These are phyloP conservation scores for Ips nitidus DNA, from an alignment of 1,140 invertebrate species.

Conservation along the genomic window DNA sequence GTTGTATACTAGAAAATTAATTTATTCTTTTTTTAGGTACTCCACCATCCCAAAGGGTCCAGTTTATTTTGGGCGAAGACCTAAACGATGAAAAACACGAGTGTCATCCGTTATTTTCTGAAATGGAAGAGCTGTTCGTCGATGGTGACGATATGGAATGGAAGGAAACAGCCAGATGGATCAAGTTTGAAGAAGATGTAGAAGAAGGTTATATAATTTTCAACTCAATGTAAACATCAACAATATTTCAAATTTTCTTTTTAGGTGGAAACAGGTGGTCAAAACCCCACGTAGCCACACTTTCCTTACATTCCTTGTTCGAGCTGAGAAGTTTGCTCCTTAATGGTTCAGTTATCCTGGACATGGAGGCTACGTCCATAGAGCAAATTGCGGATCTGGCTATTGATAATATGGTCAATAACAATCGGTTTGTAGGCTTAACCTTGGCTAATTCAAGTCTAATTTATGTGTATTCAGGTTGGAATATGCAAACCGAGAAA, in stretches of 20 bases:
- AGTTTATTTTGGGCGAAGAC: constrained; percentile 95
- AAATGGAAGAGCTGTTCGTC: constrained; percentile 90
- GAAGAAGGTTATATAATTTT: constrained; percentile 62
- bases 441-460: not conserved
- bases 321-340: constrained; percentile 83
- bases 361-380: constrained; percentile 83
- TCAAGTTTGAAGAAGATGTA: constrained; percentile 94
- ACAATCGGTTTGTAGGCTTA: constrained; percentile 56
- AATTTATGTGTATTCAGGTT: constrained; percentile 51
- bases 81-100: constrained; percentile 81
- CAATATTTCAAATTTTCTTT: not conserved
- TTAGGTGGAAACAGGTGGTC: constrained; percentile 86
- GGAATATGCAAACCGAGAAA: constrained; percentile 73
- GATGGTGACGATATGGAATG: constrained; percentile 90
- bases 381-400: constrained; percentile 89
- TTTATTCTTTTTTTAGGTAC: constrained; percentile 65
- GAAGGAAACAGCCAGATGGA: constrained; percentile 97
- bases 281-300: constrained; percentile 90
- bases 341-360: constrained; percentile 88
- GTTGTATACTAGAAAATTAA: not conserved
- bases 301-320: constrained; percentile 88
- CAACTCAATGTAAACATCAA: not conserved
- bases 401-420: constrained; percentile 88
- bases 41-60: constrained; percentile 86
- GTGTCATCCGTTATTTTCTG: constrained; percentile 88